Base-by-base conservation (phyloP, 1,140 invertebrate species). In the Paralvinella palmiformis region DNA sequence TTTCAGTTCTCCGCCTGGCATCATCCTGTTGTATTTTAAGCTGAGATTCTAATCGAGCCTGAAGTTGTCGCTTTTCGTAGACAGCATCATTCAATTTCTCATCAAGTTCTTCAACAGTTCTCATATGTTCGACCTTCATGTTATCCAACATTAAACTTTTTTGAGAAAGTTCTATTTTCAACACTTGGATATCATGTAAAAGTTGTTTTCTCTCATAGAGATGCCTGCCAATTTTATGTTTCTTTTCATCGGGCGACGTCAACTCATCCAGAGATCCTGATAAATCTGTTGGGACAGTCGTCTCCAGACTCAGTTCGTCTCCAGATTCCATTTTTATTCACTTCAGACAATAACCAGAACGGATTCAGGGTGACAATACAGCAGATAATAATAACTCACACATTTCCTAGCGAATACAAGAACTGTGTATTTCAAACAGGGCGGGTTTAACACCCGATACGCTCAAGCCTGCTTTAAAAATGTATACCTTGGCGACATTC, bases 91-190 rank as follows among this genome's bases (percentile, higher is more conserved):
- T 73, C 32, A 81, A 63, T 61, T 77, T 78, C 64, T 81, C 79
- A 66, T 81, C 78, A 2, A 81, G 56, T 45, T 80, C 78, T 67
- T 81, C 80, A 6, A 74, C 69, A 60, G 69, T 73, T 48, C 75
- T 70, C 56, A 77, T 65, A 63, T 74, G 70, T 59, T 80, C 77
- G 1, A 73, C 75, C 69, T 79, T 81, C n/a, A 60, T 27, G 44
- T 60, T 60, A 41, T 41, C 41, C 36, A 60, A 27, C 58, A 60
- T 37, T 37, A 60, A 22, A 60, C 58, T 45, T 41, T 79, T 80
- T 48, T 81, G 78, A 13, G 75, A 78, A n/a, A 79, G 59, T 68
- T 81, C 79, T 48, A 81, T 81, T 68, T 76, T 76, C n/a, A 79
- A 48, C 17, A 81, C 62, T 60, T 81, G 79, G 32, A 81, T 56